Conservation (phyloP, 2,113 vertebrate species). For the Columba janthina region DNA sequence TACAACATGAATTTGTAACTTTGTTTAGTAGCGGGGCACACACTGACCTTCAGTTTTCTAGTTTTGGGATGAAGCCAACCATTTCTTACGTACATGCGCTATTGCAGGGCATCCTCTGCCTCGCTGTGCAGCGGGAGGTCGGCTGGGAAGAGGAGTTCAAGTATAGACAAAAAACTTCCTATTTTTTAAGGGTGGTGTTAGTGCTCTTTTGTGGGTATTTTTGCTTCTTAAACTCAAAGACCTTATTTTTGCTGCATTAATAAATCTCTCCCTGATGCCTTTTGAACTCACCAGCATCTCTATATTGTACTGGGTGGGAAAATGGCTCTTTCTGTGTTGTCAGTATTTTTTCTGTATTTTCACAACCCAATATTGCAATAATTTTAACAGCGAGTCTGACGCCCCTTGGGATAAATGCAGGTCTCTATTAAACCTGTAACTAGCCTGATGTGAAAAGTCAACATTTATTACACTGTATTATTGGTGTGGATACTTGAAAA, state of each 20-base stretch:
- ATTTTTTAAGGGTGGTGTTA: not conserved
- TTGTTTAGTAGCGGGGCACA: not conserved
- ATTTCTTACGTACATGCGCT: not conserved
- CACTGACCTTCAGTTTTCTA: not conserved
- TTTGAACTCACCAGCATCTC: not conserved
- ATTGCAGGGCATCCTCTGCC: not conserved
- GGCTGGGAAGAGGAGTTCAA: not conserved
- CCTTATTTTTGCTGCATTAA: not conserved
- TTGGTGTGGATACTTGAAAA: constrained; percentile 6
- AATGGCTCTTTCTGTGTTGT: constrained; percentile 17
- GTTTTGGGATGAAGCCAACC: not conserved
- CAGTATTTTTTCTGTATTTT: constrained; percentile 27
- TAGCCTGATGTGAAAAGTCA: constrained; percentile 46
- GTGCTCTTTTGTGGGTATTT: not conserved
- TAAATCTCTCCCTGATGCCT: not conserved
- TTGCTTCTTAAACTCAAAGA: not conserved
- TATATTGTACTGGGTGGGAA: not conserved
- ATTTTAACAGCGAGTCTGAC: not conserved
- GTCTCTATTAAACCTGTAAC: constrained; percentile 53
- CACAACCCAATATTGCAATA: constrained; percentile 31
- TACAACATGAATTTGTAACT: not conserved
- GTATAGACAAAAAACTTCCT: not conserved
- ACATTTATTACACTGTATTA: constrained; percentile 31
- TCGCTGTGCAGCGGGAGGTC: constrained; percentile 27
- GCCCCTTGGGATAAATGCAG: constrained; percentile 34